These are phyloP conservation scores for Melipona quadrifasciata DNA, from an alignment of 1,140 invertebrate species.

Conservation along the genomic window DNA sequence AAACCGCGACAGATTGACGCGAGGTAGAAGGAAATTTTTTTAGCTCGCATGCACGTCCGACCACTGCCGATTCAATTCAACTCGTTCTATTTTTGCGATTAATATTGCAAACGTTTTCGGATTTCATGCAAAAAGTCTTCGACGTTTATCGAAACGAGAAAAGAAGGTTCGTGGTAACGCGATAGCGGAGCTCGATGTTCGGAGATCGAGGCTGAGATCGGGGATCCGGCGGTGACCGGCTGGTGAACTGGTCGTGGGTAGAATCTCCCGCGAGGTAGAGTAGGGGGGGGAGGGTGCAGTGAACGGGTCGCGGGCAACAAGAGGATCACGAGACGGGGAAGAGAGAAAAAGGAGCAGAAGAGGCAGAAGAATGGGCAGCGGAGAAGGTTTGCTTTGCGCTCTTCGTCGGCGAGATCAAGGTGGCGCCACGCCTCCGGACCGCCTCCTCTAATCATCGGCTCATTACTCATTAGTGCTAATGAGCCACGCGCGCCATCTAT, in stretches of 20 bases:
- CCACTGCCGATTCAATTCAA: too few relatives aligned
- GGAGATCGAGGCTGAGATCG: slow-evolving; percentile 49
- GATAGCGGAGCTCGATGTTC: slow-evolving; percentile 47
- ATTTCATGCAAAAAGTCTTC: not conserved
- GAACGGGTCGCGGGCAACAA: slow-evolving; percentile 45
- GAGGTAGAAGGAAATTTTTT: too few relatives aligned
- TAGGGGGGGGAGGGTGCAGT: not conserved
- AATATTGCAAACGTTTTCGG: not conserved
- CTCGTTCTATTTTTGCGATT: too few relatives aligned
- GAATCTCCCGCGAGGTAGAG: not conserved
- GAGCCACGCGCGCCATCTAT: slow-evolving; percentile 77
- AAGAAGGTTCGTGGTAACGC: slow-evolving; percentile 46
- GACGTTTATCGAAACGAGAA: not conserved
- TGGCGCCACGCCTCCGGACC: slow-evolving; percentile 78
- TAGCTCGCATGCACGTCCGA: too few relatives aligned
- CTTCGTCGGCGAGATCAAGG: slow-evolving; percentile 79
- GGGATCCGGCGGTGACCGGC: slow-evolving; percentile 43
- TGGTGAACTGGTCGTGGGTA: slow-evolving; percentile 48
- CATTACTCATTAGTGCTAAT: slow-evolving; percentile 82
- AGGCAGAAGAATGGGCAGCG: slow-evolving; percentile 47
- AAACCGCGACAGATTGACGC: slow-evolving; percentile 45
- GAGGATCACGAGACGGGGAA: slow-evolving; percentile 47
- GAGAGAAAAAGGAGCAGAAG: slow-evolving; percentile 33
- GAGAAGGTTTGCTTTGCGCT: slow-evolving; percentile 64
- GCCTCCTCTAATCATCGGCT: slow-evolving; percentile 82